Base-by-base conservation (phyloP, 1,140 invertebrate species). In the Penaeus chinensis region DNA sequence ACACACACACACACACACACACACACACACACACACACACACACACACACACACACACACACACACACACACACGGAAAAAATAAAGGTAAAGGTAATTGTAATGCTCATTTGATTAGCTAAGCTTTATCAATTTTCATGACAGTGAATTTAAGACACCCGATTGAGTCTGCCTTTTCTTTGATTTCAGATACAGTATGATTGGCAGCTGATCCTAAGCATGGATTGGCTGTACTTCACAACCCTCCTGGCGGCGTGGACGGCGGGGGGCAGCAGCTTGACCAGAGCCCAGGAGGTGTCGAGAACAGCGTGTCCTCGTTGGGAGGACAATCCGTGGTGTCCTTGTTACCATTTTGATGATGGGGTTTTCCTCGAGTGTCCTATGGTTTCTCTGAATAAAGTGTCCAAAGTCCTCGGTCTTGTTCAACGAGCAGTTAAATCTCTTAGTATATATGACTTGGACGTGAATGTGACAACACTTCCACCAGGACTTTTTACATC, bases 321-420 rank as follows among this genome's bases (percentile, higher is more conserved):
- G 90, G 92, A 94, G 89, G 94, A 95, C 89, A 96, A 95, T 91
- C 95, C 95, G 22, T 95, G 94, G 89, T 98, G 97, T 93, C 96
- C 96, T 1, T 98, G 97, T 92, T 97, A 97, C 93, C 96, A 96
- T 92, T 96, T 97, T 92, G 96, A 97, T 92, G 96, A 97, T 93
- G 96, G 96, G 54, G 94, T 98, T 80, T 97, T 96, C 93, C 93
- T 98, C 89, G 96, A 98, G 92, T 98, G 97, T 92, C 95, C 96
- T 37, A 95, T 95, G 83, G 95, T 95, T 7, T 95, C 95, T 42
- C 93, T 95, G 60, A 93, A 93, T 37, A 92, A 93, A 47, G 91
- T 95, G 61, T 92, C 91, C 89, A 92, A 91, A 13, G 93, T 93
- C 20, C 91, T 95, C 24, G 90, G 93, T 84, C 91, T 95, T 90